Base-by-base conservation (phyloP, 2,888 invertebrate genomes). In the Enchytraeus crypticus region DNA sequence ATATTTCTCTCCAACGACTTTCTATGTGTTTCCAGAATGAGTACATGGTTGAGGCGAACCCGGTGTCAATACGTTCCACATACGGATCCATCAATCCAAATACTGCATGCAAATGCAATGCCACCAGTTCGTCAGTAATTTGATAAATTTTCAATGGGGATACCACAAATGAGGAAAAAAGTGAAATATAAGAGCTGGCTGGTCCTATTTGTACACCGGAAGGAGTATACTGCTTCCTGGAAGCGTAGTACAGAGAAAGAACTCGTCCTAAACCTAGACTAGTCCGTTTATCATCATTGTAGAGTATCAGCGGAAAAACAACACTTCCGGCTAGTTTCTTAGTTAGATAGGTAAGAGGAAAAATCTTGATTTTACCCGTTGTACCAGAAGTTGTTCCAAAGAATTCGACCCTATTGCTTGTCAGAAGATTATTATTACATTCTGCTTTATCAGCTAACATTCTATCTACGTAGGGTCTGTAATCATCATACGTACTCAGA, bases 361-460 rank as follows among this genome's bases (percentile, higher is more conserved):
- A 54, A 14, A 59, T 38, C 43, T 70, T 70, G 58, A 59, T 65
- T 30, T 58, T 58, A 2, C 70, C 70, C 0, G 70, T 71, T 11
- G 70, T 70, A 3, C 70, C 70, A 3, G 67, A 66, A 5, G 64
- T 64, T 14, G 60, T 49, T 18, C 69, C 66, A 27, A 71, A 55
- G 58, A 54, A 71, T 5, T 64, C 58, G 5, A 67, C 65, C 0
- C 45, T 53, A 23, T 65, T 64, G 8, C 27, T 53, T 21, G 64
- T 65, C 51, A 71, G 61, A n/a, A 69, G 53, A 38, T 59, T 56
- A 2, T 34, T 27, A 27, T 59, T 57, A 5, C 59, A 58, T 5
- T 30, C 29, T 27, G 53, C 47, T 18, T 63, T 57, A 8, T 53
- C 49, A 2, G 55, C 54, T 18, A 21, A 3, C 30, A 58, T 5